Evolutionary conservation across 2,113 vertebrate species (phyloP).

Genomic region (Syrmaticus mikado): DNA sequence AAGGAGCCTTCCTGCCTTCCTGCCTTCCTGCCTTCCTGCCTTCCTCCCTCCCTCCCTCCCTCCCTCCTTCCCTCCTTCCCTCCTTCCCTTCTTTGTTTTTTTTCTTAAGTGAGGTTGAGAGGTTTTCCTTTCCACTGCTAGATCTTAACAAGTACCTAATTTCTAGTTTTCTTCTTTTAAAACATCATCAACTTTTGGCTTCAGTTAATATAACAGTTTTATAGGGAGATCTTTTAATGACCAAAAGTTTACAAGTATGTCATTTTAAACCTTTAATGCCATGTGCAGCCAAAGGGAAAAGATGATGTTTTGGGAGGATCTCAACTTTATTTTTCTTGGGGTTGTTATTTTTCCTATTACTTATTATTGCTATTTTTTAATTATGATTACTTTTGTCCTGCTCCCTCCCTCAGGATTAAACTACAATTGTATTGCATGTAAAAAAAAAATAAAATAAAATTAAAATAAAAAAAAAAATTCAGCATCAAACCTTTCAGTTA

Average conservation of each 20-base stretch:
- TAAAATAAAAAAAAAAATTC: background rate
- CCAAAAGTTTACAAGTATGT: conserved; percentile 15
- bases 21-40: background rate
- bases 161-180: background rate
- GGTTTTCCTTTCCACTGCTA: background rate
- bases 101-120: background rate
- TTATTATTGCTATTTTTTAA: too few relatives aligned
- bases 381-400: too few relatives aligned
- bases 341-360: background rate
- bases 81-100: background rate
- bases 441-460: background rate
- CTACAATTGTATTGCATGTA: background rate
- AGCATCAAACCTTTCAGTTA: background rate
- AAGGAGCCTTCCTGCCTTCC: background rate
- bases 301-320: background rate
- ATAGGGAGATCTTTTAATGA: conserved; percentile 8
- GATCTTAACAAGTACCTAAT: background rate
- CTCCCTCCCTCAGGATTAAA: background rate
- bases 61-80: background rate
- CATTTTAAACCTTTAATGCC: conserved; percentile 51
- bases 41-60: background rate
- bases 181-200: background rate
- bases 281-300: conserved; percentile 22
- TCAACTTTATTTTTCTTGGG: background rate
- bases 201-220: background rate